Evolutionary conservation across 2,113 vertebrate genomes (phyloP).

Genomic region (Loxodonta africana): DNA sequence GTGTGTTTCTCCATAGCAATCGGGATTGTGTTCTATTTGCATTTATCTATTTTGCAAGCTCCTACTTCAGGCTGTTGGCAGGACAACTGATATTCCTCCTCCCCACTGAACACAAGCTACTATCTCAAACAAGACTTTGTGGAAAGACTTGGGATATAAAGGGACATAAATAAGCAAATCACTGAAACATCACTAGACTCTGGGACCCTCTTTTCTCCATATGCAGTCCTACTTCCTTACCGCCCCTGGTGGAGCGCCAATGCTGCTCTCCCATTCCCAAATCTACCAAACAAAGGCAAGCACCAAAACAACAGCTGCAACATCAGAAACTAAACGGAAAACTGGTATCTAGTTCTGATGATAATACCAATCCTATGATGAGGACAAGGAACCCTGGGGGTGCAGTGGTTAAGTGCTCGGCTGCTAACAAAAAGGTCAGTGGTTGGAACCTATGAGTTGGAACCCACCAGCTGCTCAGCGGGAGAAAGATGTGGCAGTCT

Average conservation of each 20-base stretch:
- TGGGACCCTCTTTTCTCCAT: neutral
- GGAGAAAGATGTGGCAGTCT: no score
- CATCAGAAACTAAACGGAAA: neutral
- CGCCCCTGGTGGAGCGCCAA: neutral
- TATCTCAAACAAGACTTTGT: neutral
- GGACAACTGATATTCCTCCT: neutral
- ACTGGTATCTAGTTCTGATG: neutral
- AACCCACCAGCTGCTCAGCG: no score
- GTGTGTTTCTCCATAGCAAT: neutral
- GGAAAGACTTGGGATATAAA: neutral
- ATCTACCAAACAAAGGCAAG: constrained; percentile 11
- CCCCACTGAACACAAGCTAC: neutral
- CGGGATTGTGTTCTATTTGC: neutral
- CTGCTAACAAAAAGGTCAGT: no score
- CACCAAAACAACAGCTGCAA: neutral
- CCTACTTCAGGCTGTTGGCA: neutral
- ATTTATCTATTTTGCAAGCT: constrained; percentile 23
- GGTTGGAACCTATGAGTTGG: no score
- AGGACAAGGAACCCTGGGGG: neutral
- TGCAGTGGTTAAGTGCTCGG: no score
- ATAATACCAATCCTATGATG: neutral
- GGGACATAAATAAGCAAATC: neutral
- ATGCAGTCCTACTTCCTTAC: neutral
- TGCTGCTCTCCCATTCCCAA: neutral
- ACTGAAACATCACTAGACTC: neutral